Base-by-base conservation (phyloP, 2,797 vertebrate species). In the Enteromius argenteus region DNA sequence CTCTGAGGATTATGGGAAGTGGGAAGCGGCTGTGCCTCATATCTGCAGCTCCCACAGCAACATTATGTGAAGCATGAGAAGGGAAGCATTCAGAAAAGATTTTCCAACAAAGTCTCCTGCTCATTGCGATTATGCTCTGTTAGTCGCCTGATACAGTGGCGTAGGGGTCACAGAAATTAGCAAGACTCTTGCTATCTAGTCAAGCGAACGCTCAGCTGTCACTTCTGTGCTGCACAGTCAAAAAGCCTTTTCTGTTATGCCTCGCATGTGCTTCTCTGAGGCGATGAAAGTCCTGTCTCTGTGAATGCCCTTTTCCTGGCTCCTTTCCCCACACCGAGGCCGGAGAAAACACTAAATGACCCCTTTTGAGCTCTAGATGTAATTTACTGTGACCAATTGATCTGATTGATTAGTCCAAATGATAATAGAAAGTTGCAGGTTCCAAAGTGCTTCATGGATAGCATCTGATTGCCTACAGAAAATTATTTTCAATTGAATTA, bases 171-270 rank as follows among this genome's bases (percentile, higher is more conserved):
- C 39, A 53, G 49, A 46, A 83, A 88, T 62, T 46, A 81, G 21
- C 64, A 21, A 19, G 75, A 77, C 71, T 83, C 39, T 19, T 53
- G 67, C 39, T 53, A n/a, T 37, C 80, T 81, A 77, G 82, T 80
- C 39, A 62, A 82, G 79, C 72, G 49, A 86, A 81, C 44, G 11
- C 80, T 83, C 80, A 74, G 85, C 85, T 84, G 79, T 51, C 82
- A 64, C 69, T 72, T 71, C 44, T 76, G 51, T 1, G 11, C 74
- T 69, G 17, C 46, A 14, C 44, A 46, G 68, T 80, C 69, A 49
- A 83, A 64, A 84, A 66, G 74, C 58, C 44, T 82, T 83, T 81
- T 79, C 21, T n/a, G 49, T 79, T 68, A 49, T 46, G 74, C 81
- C 53, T 84, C 49, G 42, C 79, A 62, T 60, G 77, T 88, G 58